A percentile compares a stretch with the other conserved stretches of the same genome.
Conservation (phyloP, 2,888 invertebrate species). For the Tenthredo amoena region DNA sequence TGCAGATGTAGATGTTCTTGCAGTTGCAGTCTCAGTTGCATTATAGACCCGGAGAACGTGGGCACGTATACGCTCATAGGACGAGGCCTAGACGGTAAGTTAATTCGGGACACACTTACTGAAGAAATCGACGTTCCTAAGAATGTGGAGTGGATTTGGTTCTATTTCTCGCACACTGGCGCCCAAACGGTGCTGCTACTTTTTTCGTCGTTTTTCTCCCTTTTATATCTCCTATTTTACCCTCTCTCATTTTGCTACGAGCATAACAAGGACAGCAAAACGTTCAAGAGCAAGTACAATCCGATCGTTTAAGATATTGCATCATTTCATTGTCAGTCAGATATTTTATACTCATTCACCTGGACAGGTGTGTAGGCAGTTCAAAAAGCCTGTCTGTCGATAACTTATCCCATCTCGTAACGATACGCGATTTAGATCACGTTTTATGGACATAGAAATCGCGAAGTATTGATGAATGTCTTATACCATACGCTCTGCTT, state of each 20-base stretch:
- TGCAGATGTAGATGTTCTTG: slow-evolving; percentile 53
- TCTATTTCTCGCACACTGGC: slow-evolving; percentile 71
- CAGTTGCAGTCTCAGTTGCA: slow-evolving; percentile 59
- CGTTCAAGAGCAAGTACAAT: background rate
- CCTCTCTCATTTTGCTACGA: slow-evolving; percentile 20
- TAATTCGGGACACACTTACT: slow-evolving; percentile 65
- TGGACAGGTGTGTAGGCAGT: background rate
- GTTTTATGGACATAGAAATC: background rate
- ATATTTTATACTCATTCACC: background rate
- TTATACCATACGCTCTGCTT: background rate
- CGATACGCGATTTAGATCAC: background rate
- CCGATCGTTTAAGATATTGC: slow-evolving; percentile 20
- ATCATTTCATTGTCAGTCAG: slow-evolving; percentile 30
- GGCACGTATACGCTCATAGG: background rate
- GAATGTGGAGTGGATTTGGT: slow-evolving; percentile 66
- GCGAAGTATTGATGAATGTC: background rate
- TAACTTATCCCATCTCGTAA: background rate
- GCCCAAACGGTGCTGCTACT: slow-evolving; percentile 54
- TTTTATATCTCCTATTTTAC: slow-evolving; percentile 26
- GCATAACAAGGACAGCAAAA: background rate
- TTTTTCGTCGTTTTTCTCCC: slow-evolving; percentile 45
- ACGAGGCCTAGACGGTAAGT: slow-evolving; percentile 59
- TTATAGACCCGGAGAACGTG: slow-evolving; percentile 30
- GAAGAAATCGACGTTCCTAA: slow-evolving; percentile 62
- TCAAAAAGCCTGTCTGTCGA: background rate